phyloP scores from a whole-genome alignment of 2,797 vertebrate genomes.

The Brotula barbata region DNA sequence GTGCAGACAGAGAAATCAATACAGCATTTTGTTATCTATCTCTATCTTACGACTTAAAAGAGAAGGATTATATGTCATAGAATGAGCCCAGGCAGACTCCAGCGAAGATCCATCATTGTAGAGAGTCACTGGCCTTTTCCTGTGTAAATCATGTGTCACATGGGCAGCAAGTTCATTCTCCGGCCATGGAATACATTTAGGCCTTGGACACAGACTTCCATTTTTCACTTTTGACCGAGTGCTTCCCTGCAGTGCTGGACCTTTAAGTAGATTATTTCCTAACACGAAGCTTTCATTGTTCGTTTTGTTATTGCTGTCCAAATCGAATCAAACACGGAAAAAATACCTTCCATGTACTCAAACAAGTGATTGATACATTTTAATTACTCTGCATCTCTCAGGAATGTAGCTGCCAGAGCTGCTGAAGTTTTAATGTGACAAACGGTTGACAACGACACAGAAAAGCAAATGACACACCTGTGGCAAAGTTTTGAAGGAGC shows the following conservation, averaged over 20 bases:
- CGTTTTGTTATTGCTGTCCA: slow-evolving; percentile 61
- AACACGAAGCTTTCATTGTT: slow-evolving; percentile 73
- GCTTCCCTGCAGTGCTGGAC: slow-evolving; percentile 72
- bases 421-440: slow-evolving; percentile 70
- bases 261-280: slow-evolving; percentile 79
- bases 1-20: slow-evolving; percentile 81
- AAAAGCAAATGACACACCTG: slow-evolving; percentile 70
- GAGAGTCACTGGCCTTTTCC: slow-evolving; percentile 80
- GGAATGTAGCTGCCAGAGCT: slow-evolving; percentile 57
- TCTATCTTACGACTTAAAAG: slow-evolving; percentile 85
- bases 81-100: slow-evolving; percentile 77
- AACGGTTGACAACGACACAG: slow-evolving; percentile 53
- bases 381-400: slow-evolving; percentile 73
- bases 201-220: slow-evolving; percentile 72
- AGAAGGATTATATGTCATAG: slow-evolving; percentile 84
- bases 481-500: slow-evolving; percentile 57
- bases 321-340: slow-evolving; percentile 54
- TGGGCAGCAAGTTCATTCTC: slow-evolving; percentile 82
- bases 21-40: slow-evolving; percentile 83
- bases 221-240: slow-evolving; percentile 79
- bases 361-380: slow-evolving; percentile 72
- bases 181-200: slow-evolving; percentile 83
- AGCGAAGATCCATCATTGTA: slow-evolving; percentile 80
- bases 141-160: slow-evolving; percentile 86
- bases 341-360: slow-evolving; percentile 31